Evolutionary conservation across 2,888 invertebrate species (phyloP), one percentile per base, ranked within the genome.

Genomic region (Parnassius mnemosyne): DNA sequence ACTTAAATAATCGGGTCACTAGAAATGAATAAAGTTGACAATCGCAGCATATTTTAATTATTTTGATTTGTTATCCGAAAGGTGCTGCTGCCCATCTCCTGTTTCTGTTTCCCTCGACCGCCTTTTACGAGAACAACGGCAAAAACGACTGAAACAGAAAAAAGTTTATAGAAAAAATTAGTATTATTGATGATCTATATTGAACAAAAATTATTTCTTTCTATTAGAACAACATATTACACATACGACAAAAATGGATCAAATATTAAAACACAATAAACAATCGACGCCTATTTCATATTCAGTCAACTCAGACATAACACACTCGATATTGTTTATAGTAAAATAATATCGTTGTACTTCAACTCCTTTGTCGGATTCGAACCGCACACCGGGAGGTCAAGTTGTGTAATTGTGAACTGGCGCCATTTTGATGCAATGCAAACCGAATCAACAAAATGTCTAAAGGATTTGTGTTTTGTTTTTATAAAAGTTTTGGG

Each of bases 351-450:
- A 57, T 46, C 57, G 57, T 47, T 53, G 16, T 20, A 43, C 13
- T 57, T 16, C 63, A 60, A 34, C 43, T 10, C 54, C 60, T 65
- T 65, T 63, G 63, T 63, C 53, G 62, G 53, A 11, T 54, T 60
- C 34, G 53, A 57, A 60, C 60, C 62, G 55, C 55, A 51, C 57
- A 51, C 42, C 64, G 60, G 63, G 65, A 51, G 65, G 65, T 63
- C 64, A 46, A 12, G 13, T 59, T 54, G 44, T 43, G 56, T 16
- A 52, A 56, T 57, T 43, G 10, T 47, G 43, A 10, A 50, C 13
- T 11, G 65, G 60, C 65, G 63, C 65, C 62, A 54, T 53, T 60
- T 54, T 16, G 49, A 13, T 49, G 63, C 42, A 53, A 53, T 42
- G 9, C 52, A 44, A 51, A 11, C 44, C 10, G 11, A 51, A 51